A percentile compares a stretch with the other conserved stretches of the same genome.
These are phyloP conservation scores for Morelia viridis DNA, from an alignment of 2,797 vertebrate genomes.

Conservation along the genomic window DNA sequence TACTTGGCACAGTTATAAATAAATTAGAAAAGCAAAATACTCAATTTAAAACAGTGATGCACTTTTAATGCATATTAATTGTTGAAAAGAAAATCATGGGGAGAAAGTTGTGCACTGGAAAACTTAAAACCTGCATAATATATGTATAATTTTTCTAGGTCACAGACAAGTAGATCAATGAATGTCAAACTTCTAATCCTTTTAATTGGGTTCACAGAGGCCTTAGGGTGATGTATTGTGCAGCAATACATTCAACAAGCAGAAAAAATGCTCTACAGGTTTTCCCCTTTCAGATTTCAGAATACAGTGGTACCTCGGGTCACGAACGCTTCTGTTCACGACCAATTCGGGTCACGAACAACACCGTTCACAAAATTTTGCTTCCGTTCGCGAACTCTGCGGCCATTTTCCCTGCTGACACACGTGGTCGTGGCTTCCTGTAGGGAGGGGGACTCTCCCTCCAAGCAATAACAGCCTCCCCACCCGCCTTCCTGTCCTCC, in stretches of 20 bases:
- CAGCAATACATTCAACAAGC: slow-evolving; percentile 57
- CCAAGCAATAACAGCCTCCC: too few relatives aligned
- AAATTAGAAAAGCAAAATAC: slow-evolving; percentile 75
- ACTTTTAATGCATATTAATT: slow-evolving; percentile 69
- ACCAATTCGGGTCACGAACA: too few relatives aligned
- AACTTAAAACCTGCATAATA: slow-evolving; percentile 71
- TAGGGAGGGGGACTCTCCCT: too few relatives aligned
- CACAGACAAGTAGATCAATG: slow-evolving; percentile 67
- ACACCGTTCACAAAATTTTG: too few relatives aligned
- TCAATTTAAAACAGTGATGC: slow-evolving; percentile 76
- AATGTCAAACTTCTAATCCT: slow-evolving; percentile 57
- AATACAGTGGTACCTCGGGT: not conserved
- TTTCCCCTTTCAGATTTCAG: slow-evolving; percentile 56
- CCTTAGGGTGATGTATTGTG: slow-evolving; percentile 60
- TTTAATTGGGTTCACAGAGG: slow-evolving; percentile 52
- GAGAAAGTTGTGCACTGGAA: slow-evolving; percentile 62
- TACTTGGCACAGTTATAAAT: slow-evolving; percentile 87
- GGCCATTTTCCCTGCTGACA: too few relatives aligned
- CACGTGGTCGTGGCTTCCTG: too few relatives aligned
- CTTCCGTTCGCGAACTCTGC: too few relatives aligned
- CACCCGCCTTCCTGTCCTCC: too few relatives aligned
- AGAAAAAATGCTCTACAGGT: slow-evolving; percentile 60
- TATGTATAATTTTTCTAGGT: slow-evolving; percentile 68
- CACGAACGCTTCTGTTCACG: too few relatives aligned
- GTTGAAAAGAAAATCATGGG: slow-evolving; percentile 55